Evolutionary conservation across 2,888 invertebrate species (phyloP).

Genomic region (Sphecodes monilicornis): DNA sequence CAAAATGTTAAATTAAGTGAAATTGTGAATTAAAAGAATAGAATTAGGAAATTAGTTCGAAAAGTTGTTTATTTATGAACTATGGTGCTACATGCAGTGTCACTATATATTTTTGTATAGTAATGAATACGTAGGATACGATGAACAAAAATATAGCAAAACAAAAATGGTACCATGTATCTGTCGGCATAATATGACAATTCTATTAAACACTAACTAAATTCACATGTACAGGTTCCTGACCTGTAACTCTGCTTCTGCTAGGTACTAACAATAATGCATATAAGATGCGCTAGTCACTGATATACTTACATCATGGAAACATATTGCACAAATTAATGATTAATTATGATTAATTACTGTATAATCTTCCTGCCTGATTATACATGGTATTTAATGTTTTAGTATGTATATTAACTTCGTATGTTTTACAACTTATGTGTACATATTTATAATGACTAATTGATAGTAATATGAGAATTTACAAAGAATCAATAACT

Average conservation of each 20-base stretch:
- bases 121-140: conserved; percentile 34
- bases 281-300: conserved; percentile 46
- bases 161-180: conserved; percentile 21
- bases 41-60: conserved; percentile 35
- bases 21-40: conserved; percentile 26
- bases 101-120: conserved; percentile 69
- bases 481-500: conserved; percentile 24
- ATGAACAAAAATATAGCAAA: conserved; percentile 32
- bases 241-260: conserved; percentile 41
- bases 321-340: conserved; percentile 44
- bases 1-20: conserved; percentile 14
- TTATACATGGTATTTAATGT: conserved; percentile 64
- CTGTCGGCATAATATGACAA: conserved; percentile 32
- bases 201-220: conserved; percentile 31
- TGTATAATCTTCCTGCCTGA: conserved; percentile 31
- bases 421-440: conserved; percentile 4
- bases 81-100: conserved; percentile 53
- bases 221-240: conserved; percentile 18
- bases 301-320: conserved; percentile 36
- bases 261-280: conserved; percentile 33
- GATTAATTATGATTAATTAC: conserved; percentile 37
- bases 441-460: conserved; percentile 11
- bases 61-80: conserved; percentile 44
- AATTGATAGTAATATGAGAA: conserved; percentile 19
- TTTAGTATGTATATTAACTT: conserved; percentile 47